Conservation (phyloP, 2,888 invertebrate species). For the Polia nebulosa region DNA sequence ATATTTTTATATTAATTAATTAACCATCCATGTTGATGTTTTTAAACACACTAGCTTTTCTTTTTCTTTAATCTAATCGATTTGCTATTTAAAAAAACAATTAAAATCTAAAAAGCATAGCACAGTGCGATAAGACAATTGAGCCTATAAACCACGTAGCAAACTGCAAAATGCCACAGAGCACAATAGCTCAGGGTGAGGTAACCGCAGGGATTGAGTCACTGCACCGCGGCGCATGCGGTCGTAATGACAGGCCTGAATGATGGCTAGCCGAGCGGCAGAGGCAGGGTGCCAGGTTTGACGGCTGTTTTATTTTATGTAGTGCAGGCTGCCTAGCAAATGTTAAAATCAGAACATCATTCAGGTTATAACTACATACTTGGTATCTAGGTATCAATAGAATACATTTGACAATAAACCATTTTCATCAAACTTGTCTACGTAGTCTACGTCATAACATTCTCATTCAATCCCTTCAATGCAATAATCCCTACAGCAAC, state of each 20-base stretch:
- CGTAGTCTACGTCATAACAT: conserved; percentile 43
- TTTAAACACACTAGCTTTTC: neutral
- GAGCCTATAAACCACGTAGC: conserved; percentile 48
- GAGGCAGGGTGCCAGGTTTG: conserved; percentile 21
- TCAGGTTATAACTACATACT: neutral
- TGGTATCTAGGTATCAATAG: neutral
- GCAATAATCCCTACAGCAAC: conserved; percentile 56
- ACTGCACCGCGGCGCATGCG: conserved; percentile 32
- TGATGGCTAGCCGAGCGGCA: conserved; percentile 52
- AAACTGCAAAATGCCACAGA: conserved; percentile 44
- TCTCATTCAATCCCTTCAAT: conserved; percentile 57
- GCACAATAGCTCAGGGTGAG: conserved; percentile 56
- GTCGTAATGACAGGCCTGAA: conserved; percentile 64
- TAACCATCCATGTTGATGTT: neutral
- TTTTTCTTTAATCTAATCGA: neutral
- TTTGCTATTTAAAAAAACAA: neutral
- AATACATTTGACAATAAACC: neutral
- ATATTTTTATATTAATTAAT: neutral
- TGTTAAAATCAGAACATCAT: neutral
- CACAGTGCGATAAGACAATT: conserved; percentile 30
- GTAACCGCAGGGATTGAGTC: conserved; percentile 62
- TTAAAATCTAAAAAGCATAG: conserved; percentile 25
- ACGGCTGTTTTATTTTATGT: conserved; percentile 44
- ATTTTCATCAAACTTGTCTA: neutral
- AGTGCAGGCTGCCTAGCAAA: conserved; percentile 2